phyloP scores from a whole-genome alignment of 64 coral and sea anemone species.

The Catalaphyllia jardinei region DNA sequence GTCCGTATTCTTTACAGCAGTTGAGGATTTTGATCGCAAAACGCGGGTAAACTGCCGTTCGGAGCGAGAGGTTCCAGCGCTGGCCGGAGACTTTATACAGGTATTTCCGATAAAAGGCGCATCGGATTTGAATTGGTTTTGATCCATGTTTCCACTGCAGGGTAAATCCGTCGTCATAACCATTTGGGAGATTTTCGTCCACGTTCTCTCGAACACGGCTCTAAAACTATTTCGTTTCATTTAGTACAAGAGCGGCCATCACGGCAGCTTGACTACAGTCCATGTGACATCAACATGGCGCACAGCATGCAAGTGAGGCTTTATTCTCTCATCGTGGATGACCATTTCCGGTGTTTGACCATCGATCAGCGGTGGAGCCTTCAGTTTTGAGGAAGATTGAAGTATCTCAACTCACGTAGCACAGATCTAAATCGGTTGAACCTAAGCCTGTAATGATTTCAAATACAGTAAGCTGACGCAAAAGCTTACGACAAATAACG shows the following conservation, averaged over 20 bases:
- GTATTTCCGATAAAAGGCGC: constrained; percentile 55
- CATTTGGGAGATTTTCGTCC: constrained; percentile 81
- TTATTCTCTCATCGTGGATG: neutral
- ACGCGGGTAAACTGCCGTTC: constrained; percentile 72
- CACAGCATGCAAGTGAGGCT: constrained; percentile 35
- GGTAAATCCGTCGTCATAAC: constrained; percentile 79
- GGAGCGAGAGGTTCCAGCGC: constrained; percentile 63
- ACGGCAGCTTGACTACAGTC: constrained; percentile 2
- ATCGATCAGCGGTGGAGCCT: too few species aligned
- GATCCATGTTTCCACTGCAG: constrained; percentile 60
- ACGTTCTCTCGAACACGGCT: constrained; percentile 88
- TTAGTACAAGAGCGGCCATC: constrained; percentile 3
- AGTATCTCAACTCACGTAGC: neutral
- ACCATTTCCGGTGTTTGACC: neutral
- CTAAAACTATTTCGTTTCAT: constrained; percentile 52
- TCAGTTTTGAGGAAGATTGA: neutral
- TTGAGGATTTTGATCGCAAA: constrained; percentile 88
- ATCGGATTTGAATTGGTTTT: constrained; percentile 69
- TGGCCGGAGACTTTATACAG: constrained; percentile 53
- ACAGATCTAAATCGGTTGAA: neutral
- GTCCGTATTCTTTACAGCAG: constrained; percentile 52
- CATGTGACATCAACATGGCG: constrained; percentile 56
- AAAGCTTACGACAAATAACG: constrained; percentile 10
- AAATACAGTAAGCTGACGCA: constrained; percentile 15
- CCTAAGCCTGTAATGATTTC: neutral